A percentile compares a stretch with the other conserved stretches of the same genome.
Evolutionary conservation across 1,140 invertebrate species (phyloP).

Genomic region (Oryctes rhinoceros): DNA sequence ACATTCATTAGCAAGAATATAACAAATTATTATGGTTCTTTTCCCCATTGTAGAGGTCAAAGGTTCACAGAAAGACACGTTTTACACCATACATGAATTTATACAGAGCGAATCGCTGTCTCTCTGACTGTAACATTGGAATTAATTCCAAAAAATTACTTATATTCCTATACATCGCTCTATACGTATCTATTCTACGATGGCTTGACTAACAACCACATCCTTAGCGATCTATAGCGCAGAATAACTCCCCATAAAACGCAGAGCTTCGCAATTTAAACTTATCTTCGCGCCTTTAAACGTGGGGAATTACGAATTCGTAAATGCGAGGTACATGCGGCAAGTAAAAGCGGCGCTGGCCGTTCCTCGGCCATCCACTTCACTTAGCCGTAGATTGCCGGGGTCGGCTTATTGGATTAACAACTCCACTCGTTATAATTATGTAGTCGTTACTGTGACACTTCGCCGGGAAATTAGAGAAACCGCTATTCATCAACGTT

Average conservation of each 20-base stretch:
- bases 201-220: background rate
- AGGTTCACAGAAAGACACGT: too few relatives aligned
- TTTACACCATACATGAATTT: too few relatives aligned
- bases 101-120: too few relatives aligned
- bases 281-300: background rate
- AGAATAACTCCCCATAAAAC: background rate
- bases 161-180: too few relatives aligned
- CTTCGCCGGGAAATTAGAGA: slow-evolving; percentile 53
- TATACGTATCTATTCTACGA: background rate
- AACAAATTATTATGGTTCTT: too few relatives aligned
- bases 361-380: slow-evolving; percentile 9
- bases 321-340: slow-evolving; percentile 24
- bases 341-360: background rate
- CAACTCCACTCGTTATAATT: slow-evolving; percentile 60
- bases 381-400: slow-evolving; percentile 55
- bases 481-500: slow-evolving; percentile 48
- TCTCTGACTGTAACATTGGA: too few relatives aligned
- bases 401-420: slow-evolving; percentile 59
- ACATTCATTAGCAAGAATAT: too few relatives aligned
- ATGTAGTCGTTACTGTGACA: slow-evolving; percentile 56
- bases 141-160: too few relatives aligned
- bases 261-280: background rate
- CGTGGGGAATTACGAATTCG: background rate
- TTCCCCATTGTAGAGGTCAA: too few relatives aligned
- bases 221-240: background rate